These are phyloP conservation scores for Nyctibius bracteatus DNA, from an alignment of 2,113 vertebrate genomes.

Conservation along the genomic window DNA sequence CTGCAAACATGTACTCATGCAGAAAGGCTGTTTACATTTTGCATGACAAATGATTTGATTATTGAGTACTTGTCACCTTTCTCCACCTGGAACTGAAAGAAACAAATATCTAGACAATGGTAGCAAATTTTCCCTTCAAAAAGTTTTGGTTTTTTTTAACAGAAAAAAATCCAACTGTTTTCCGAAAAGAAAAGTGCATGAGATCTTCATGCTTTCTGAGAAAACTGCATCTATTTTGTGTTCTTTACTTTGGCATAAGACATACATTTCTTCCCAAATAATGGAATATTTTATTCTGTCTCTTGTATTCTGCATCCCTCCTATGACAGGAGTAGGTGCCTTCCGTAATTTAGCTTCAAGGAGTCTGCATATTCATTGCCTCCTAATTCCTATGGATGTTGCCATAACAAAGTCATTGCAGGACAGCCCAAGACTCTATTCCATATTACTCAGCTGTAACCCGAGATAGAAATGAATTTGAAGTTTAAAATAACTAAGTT, in stretches of 20 bases:
- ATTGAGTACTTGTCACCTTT: background rate
- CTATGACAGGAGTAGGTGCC: background rate
- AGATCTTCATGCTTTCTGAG: background rate
- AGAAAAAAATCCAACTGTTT: background rate
- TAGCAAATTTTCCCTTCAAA: background rate
- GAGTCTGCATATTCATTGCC: background rate
- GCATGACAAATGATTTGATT: background rate
- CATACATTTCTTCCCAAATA: background rate
- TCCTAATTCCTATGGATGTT: background rate
- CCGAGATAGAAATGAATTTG: background rate
- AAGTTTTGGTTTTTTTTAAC: background rate
- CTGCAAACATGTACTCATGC: background rate
- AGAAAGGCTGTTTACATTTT: background rate
- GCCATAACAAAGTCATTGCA: background rate
- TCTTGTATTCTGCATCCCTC: background rate
- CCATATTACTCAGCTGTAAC: background rate
- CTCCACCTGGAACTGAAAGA: background rate
- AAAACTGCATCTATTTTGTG: background rate
- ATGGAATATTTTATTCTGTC: background rate
- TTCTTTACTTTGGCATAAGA: background rate
- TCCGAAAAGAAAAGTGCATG: background rate
- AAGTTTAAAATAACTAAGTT: background rate
- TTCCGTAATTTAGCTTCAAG: background rate
- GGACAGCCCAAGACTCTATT: background rate
- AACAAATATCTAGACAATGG: background rate